Evolutionary conservation across 2,888 invertebrate species (phyloP).

Genomic region (Aporophyla nigra): DNA sequence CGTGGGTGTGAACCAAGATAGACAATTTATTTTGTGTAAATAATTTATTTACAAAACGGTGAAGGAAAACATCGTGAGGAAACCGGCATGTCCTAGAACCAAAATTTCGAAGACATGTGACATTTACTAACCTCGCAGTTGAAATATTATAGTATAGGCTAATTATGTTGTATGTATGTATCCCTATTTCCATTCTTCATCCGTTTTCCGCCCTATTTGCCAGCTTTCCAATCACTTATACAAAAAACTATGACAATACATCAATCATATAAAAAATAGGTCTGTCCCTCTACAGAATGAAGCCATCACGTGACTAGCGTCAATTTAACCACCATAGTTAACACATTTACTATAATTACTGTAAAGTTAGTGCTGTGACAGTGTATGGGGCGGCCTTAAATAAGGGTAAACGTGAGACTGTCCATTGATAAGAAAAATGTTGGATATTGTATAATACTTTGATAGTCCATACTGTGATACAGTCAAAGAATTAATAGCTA

Average conservation of each 20-base stretch:
- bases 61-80: too few relatives aligned
- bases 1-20: too few relatives aligned
- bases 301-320: conserved; percentile 79
- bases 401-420: conserved; percentile 8
- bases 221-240: conserved; percentile 56
- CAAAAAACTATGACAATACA: conserved; percentile 38
- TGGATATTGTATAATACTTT: neutral
- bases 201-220: neutral
- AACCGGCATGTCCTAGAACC: too few relatives aligned
- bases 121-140: too few relatives aligned
- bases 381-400: conserved; percentile 58
- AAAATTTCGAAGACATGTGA: too few relatives aligned
- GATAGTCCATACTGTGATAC: neutral
- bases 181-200: neutral
- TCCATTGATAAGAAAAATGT: neutral
- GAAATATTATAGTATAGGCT: too few relatives aligned
- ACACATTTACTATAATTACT: conserved; percentile 84
- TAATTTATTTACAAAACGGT: too few relatives aligned
- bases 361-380: conserved; percentile 64
- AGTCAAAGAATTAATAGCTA: neutral
- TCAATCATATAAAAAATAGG: conserved; percentile 59
- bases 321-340: conserved; percentile 80
- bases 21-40: too few relatives aligned
- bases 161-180: too few relatives aligned
- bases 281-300: conserved; percentile 66